These are phyloP conservation scores for Apotomis betuletana DNA, from an alignment of 2,888 invertebrate species.

Conservation along the genomic window DNA sequence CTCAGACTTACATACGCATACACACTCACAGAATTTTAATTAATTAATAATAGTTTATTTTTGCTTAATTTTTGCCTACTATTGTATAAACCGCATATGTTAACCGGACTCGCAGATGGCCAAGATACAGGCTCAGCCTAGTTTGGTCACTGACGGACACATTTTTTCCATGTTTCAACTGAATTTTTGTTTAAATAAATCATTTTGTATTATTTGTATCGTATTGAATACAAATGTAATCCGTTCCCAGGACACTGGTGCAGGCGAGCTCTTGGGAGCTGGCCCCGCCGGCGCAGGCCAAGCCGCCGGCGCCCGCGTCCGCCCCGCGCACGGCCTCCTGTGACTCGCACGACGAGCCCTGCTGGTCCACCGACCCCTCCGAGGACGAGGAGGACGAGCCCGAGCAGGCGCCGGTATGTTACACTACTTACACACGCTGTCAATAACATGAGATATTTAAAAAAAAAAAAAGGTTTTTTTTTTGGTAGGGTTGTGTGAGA, in stretches of 20 bases:
- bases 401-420: slow-evolving; percentile 82
- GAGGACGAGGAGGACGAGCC: slow-evolving; percentile 94
- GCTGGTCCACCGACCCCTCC: slow-evolving; percentile 96
- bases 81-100: no score
- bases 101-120: no score
- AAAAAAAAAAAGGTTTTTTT: neutral
- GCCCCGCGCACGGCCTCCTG: slow-evolving; percentile 68
- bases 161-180: no score
- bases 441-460: neutral
- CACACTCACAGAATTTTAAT: no score
- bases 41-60: no score
- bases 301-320: slow-evolving; percentile 53
- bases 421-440: no score
- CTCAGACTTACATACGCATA: no score
- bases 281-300: slow-evolving; percentile 68
- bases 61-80: no score
- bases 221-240: neutral
- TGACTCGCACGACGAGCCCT: slow-evolving; percentile 87
- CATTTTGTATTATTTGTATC: no score
- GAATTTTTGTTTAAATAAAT: no score
- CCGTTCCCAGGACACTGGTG: slow-evolving; percentile 84
- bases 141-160: no score
- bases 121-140: no score
- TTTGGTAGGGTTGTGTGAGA: slow-evolving; percentile 2
- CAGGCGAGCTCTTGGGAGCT: slow-evolving; percentile 90